Evolutionary conservation across 1,140 invertebrate genomes (phyloP), one percentile per base, ranked within the genome.

Genomic region (Archegozetes longisetosus): DNA sequence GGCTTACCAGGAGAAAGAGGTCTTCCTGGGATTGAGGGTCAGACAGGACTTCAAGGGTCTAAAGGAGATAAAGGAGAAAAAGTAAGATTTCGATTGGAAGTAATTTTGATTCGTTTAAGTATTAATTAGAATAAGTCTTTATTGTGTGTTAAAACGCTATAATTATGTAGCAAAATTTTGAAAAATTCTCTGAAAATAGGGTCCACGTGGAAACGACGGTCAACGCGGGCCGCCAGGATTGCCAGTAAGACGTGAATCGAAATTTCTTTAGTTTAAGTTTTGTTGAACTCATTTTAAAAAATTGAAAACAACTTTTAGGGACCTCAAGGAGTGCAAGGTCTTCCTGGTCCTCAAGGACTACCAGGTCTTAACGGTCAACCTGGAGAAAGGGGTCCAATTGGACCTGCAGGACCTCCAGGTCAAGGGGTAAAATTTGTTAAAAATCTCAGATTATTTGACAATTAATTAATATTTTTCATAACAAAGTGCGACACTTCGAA

Each of bases 321-420:
- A 12, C 62, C 85, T 17, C 75, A 78, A 28, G 88, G 88, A 13
- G 60, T 70, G 22, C 24, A 40, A 49, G 66, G 66, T 14, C 58
- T 27, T 9, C 27, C 58, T 23, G 64, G 64, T 13, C 24, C 28
- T 17, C 29, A 12, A 28, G 58, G 58, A 4, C 9, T 1, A 53
- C 17, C 20, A 26, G 58, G 58, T 53, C 32, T 40, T 4, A 52
- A 52, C 20, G 51, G 51, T 52, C 51, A 52, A 20, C 76, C 79
- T 12, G 87, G 87, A 4, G 67, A 73, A 54, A 72, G 75, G 25
- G 65, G 63, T 60, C 12, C 50, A 23, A n/a, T 60, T 17, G 67
- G 67, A 23, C 40, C 57, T 32, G 55, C 63, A 13, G 67, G 67
- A 3, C 61, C 59, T n/a, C 59, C 63, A 47, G 60, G 53, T n/a